Base-by-base conservation (phyloP, 2,113 vertebrate genomes). In the Pungitius pungitius region DNA sequence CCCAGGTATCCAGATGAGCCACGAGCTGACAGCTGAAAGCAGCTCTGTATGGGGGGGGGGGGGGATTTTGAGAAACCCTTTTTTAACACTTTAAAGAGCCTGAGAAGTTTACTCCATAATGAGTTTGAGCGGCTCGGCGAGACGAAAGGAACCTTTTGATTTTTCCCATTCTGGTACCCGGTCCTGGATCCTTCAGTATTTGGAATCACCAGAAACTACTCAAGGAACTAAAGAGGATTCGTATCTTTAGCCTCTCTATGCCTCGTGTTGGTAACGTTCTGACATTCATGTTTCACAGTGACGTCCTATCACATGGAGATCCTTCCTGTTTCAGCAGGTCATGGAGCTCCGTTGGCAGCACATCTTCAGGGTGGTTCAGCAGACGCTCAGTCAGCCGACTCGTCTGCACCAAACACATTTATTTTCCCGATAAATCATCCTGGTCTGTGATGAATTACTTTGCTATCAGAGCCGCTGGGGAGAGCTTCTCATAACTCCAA, bases 1-100 rank as follows among this genome's bases (percentile, higher is more conserved):
- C 66, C 67, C 65, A 62, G 42, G 76, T 70, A 57, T 77, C 51
- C 15, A 2, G 60, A 71, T 37, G 43, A 72, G 54, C 65, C 47
- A 18, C 69, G 0, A 45, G 55, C 76, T 80, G 85, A 82, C 78
- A 67, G 78, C 62, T 52, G 20, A 69, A 67, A 5, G 8, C 33
- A 6, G 68, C 74, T 72, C 57, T n/a, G n/a, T n/a, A n/a, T n/a
- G n/a, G n/a, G n/a, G n/a, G n/a, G n/a, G n/a, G n/a, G n/a, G n/a
- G n/a, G n/a, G n/a, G n/a, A n/a, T n/a, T n/a, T n/a, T n/a, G n/a
- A n/a, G n/a, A n/a, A n/a, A n/a, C n/a, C n/a, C n/a, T n/a, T n/a
- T n/a, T n/a, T n/a, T n/a, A n/a, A n/a, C n/a, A n/a, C n/a, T n/a
- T n/a, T n/a, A n/a, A n/a, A n/a, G n/a, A n/a, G n/a, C n/a, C n/a